Base-by-base conservation (phyloP, 92 coral and sea anemone species). In the Pocillopora grandis region DNA sequence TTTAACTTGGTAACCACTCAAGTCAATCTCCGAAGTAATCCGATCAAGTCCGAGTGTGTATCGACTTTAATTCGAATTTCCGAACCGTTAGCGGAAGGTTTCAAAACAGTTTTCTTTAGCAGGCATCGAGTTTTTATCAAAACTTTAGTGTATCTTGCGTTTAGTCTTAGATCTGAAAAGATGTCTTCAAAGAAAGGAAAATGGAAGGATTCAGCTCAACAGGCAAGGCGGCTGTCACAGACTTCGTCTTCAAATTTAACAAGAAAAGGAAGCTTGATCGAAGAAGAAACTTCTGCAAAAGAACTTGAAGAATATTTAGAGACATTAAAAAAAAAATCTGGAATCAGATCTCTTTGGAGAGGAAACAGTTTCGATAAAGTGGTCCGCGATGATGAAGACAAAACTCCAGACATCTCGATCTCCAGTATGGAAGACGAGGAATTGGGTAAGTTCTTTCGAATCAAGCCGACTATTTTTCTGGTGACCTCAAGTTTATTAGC, bases 361-460 rank as follows among this genome's bases (percentile, higher is more conserved):
- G 99, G 98, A 77, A 79, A 90, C 5, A 92, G 91, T 67, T 96
- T 96, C 84, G 78, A 87, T 19, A 94, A 78, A 78, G 83, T 85
- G 31, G 94, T 96, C 36, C 93, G 95, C 18, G 91, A 87, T 58
- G 95, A 91, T 12, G 92, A 91, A 3, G 99, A 96, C 62, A 96
- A 91, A 83, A 96, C 99, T 1, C 99, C 99, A 0, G 97, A 96
- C 78, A 92, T 96, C 70, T 96, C 99, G 20, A 94, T 96, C 19
- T 89, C 98, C 19, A 92, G 97, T 57, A 80, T 76, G 31, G 98
- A 91, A 9, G 95, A 87, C 62, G 89, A 90, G 12, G 94, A 52
- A 87, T 15, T 59, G 72, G 92, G 90, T 90, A 60, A 35, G 79
- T 19, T 20, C 1, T 15, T 7, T 6, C 0, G n/a, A 16, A 12